A percentile compares a stretch with the other conserved stretches of the same genome.
These are phyloP conservation scores for Zeus faber DNA, from an alignment of 2,113 vertebrate genomes.

Conservation along the genomic window DNA sequence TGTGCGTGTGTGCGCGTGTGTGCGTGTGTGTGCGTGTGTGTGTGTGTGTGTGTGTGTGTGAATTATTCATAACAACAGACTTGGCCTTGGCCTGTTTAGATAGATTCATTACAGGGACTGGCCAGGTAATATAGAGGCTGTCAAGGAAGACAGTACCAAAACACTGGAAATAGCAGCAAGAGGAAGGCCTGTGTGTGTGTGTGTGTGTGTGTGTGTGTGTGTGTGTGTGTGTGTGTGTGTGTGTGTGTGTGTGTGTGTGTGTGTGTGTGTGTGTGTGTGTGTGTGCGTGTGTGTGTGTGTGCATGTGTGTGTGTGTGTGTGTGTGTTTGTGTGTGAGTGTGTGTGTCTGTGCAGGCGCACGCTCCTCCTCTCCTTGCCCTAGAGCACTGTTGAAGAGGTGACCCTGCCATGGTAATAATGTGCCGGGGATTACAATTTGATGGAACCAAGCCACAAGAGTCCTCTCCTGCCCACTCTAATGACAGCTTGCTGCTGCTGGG, in stretches of 20 bases:
- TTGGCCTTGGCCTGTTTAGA: conserved; percentile 62
- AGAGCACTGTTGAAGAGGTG: conserved; percentile 64
- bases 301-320: background rate
- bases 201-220: background rate
- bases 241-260: background rate
- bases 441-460: conserved; percentile 75
- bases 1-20: no score
- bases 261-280: background rate
- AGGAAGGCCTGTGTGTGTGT: conserved; percentile 23
- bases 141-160: conserved; percentile 56
- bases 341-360: conserved; percentile 13
- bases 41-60: conserved; percentile 53
- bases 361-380: conserved; percentile 67
- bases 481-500: conserved; percentile 75
- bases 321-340: conserved; percentile 3
- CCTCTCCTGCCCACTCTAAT: conserved; percentile 77
- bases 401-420: conserved; percentile 76
- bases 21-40: background rate
- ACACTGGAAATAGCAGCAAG: conserved; percentile 49
- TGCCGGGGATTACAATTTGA: conserved; percentile 77
- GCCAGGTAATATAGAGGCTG: conserved; percentile 72
- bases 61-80: conserved; percentile 84
- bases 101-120: conserved; percentile 84
- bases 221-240: background rate
- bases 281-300: background rate